Base-by-base conservation (phyloP, 2,113 vertebrate species). In the Sebastes fasciatus region DNA sequence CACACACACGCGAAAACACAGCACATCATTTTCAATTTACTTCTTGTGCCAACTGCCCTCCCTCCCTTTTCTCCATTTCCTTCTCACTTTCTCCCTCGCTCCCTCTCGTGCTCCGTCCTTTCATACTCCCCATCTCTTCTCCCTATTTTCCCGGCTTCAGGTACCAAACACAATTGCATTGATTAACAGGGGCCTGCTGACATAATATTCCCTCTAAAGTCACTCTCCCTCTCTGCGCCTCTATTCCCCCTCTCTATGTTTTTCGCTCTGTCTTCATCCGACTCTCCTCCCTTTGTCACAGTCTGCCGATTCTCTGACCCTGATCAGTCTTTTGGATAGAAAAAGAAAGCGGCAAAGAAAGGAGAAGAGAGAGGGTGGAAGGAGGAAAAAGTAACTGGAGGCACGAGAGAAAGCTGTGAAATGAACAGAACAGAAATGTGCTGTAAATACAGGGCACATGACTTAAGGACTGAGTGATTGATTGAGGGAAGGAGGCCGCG, bases 21-120 rank as follows among this genome's bases (percentile, higher is more conserved):
- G 86, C 84, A 92, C 93, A 95, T 94, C 84, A 94, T 95, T 95
- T 95, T 94, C 94, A 93, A 94, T 95, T 94, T 95, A 91, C 91
- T 95, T 91, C 75, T 86, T 71, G 74, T 92, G 86, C 89, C 93
- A 91, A 90, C 73, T 80, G 79, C 88, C 90, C 84, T 83, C 85
- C 87, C 80, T 85, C 79, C 71, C 52, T 83, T 87, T 52, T 76
- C 82, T 83, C 86, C 82, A 57, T 86, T 80, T 87, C 86, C 86
- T 83, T 80, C 88, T 89, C 86, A 70, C 82, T 86, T 87, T 88
- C 83, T 85, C 79, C 74, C 71, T 34, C 45, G 63, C 82, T 88
- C 69, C 57, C 16, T 64, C 85, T 74, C 63, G 13, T 66, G 70
- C 77, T 73, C 85, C 13, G 71, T 90, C 91, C 82, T 83, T 86